Conservation (phyloP, 2,888 invertebrate species). For the Tetrapedia diversipes region DNA sequence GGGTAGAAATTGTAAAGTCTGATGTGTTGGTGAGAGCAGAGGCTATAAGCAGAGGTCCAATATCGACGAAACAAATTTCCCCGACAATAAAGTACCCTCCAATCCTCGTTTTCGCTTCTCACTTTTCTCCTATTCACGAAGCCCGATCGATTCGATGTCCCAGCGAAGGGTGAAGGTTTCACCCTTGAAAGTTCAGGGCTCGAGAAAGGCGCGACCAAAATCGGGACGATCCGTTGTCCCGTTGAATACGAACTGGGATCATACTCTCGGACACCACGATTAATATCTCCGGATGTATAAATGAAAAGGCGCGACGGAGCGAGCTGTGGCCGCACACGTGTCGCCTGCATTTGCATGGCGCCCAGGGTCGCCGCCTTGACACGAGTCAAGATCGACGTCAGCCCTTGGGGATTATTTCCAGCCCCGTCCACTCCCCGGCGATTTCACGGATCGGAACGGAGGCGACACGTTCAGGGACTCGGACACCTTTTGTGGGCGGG, state of each 20-base stretch:
- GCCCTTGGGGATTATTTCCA: slow-evolving; percentile 45
- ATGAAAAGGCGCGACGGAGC: slow-evolving; percentile 5
- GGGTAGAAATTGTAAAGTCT: too few species aligned
- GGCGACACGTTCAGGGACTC: slow-evolving; percentile 18
- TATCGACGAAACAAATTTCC: too few species aligned
- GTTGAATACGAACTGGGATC: too few species aligned
- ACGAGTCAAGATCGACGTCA: slow-evolving; percentile 51
- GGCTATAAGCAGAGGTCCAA: too few species aligned
- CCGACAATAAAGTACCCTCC: too few species aligned
- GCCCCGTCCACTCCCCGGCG: slow-evolving; percentile 12
- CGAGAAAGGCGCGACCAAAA: neutral
- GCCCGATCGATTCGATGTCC: slow-evolving; percentile 40
- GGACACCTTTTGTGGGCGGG: neutral
- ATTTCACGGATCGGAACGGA: slow-evolving; percentile 28
- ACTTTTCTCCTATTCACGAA: too few species aligned
- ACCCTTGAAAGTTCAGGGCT: slow-evolving; percentile 16
- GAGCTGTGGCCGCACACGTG: slow-evolving; percentile 25
- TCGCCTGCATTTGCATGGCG: slow-evolving; percentile 56
- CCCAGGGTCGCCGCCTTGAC: slow-evolving; percentile 66
- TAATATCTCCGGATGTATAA: slow-evolving; percentile 22
- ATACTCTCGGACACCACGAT: slow-evolving; percentile 18
- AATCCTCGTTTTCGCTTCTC: too few species aligned
- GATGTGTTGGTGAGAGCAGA: too few species aligned
- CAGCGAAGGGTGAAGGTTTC: slow-evolving; percentile 35
- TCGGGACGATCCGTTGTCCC: neutral